Base-by-base conservation (phyloP, 2,888 invertebrate species). In the Pyrrhopygopsis socrates region DNA sequence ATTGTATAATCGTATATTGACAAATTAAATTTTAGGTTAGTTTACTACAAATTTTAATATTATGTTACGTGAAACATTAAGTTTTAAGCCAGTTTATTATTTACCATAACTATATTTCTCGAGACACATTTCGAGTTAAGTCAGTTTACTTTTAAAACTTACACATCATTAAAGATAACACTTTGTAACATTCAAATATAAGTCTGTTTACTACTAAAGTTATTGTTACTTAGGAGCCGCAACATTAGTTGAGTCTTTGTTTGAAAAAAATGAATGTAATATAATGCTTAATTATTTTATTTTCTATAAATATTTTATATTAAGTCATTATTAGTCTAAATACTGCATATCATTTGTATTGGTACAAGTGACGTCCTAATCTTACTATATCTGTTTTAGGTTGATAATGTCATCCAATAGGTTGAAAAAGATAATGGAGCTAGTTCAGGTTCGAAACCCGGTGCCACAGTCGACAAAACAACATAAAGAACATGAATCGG, bases 331-430 rank as follows among this genome's bases (percentile, higher is more conserved):
- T 45, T 45, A 45, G 45, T 45, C 45, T 45, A 45, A 45, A 45
- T 45, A 45, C 45, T 45, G 45, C 45, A 45, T 45, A 45, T 13
- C 15, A 15, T 45, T 45, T 13, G 9, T 45, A 45, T 45, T 38
- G 38, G 38, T 38, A 38, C 38, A 38, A 13, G 38, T 9, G 38
- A 38, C 38, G 13, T 38, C n/a, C n/a, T n/a, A n/a, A n/a, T n/a
- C n/a, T n/a, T n/a, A 38, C 38, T 45, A 45, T 45, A 15, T 45
- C 70, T 77, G 81, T 84, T 81, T 84, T 73, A 84, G 84, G 76
- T 81, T 84, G 63, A 84, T 77, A 84, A 84, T 84, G 81, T 73
- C 81, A 81, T 77, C 76, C 77, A 81, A 77, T 77, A 84, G 77
- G 65, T 84, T 73, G 67, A 84, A 80, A 84, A 84, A 76, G 71